These are phyloP conservation scores for Chiroxiphia lanceolata DNA, from an alignment of 2,797 vertebrate genomes.

Conservation along the genomic window DNA sequence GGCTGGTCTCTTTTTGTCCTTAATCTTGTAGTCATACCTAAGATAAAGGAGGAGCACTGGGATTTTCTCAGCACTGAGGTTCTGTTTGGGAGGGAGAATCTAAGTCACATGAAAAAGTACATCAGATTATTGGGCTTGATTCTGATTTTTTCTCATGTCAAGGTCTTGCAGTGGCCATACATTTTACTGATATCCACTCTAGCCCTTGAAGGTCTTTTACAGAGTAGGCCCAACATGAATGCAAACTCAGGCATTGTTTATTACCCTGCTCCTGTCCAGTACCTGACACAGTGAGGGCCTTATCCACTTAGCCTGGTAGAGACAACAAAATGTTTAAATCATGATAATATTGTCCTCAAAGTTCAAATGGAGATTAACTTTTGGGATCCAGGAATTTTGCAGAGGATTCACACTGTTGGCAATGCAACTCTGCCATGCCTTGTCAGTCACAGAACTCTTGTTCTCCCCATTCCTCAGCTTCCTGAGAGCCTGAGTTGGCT, in stretches of 20 bases:
- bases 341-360: background rate
- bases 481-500: background rate
- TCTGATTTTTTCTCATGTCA: background rate
- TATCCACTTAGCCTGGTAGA: background rate
- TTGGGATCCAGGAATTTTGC: background rate
- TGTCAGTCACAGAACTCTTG: background rate
- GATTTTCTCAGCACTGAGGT: background rate
- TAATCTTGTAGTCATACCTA: background rate
- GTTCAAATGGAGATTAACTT: background rate
- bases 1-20: background rate
- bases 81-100: background rate
- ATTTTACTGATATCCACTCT: background rate
- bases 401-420: background rate
- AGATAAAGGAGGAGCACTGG: background rate
- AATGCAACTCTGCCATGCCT: background rate
- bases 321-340: background rate
- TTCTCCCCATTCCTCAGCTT: background rate
- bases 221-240: background rate
- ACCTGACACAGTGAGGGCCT: background rate
- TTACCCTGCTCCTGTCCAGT: background rate
- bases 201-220: background rate
- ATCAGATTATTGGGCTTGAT: background rate
- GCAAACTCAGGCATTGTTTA: background rate
- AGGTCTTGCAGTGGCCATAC: background rate
- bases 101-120: background rate